Base-by-base conservation (phyloP, 2,888 invertebrate species). In the Eupithecia centaureata region DNA sequence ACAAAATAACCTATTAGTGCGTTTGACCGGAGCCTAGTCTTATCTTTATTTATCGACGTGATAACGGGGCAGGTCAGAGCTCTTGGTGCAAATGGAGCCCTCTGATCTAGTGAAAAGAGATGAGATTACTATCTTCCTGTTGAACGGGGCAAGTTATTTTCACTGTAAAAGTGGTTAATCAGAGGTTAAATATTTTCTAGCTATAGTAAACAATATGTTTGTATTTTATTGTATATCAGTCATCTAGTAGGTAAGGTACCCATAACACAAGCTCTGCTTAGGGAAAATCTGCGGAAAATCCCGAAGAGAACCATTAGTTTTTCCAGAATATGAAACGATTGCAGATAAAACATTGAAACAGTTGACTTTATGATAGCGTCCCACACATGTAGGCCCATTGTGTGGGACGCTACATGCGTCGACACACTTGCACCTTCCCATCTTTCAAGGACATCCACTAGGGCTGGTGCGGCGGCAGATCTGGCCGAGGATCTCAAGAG, bases 21-120 rank as follows among this genome's bases (percentile, higher is more conserved):
- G 69, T 66, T 68, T 86, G 86, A 87, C 85, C 88, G 79, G 78
- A 85, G 87, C 67, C 74, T 86, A 8, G 80, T 77, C 82, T 86
- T 88, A 89, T 88, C 88, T 65, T 70, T 73, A 75, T 81, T 86
- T 87, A 89, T 88, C 87, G 70, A 76, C 15, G 60, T 77, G 86
- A 88, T 88, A 88, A 85, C 82, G 57, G 15, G 54, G n/a, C 56
- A 18, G 30, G 28, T n/a, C 57, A 57, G 57, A 28, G 30, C 12
- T 57, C 22, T 57, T 15, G 52, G 27, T 27, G 57, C 18, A 57
- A 8, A 30, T 27, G 15, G 25, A 52, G 27, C 25, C 27, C 27
- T 30, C n/a, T 30, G 52, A 56, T 30, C n/a, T 30, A n/a, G n/a
- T 5, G 57, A 18, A 30, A 18, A 30, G 30, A 28, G 32, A 15